Percentiles rank a stretch among this genome's conserved stretches.
Evolutionary conservation across 2,797 vertebrate genomes (phyloP).

Genomic region (Lepidocolaptes lacrymiger): DNA sequence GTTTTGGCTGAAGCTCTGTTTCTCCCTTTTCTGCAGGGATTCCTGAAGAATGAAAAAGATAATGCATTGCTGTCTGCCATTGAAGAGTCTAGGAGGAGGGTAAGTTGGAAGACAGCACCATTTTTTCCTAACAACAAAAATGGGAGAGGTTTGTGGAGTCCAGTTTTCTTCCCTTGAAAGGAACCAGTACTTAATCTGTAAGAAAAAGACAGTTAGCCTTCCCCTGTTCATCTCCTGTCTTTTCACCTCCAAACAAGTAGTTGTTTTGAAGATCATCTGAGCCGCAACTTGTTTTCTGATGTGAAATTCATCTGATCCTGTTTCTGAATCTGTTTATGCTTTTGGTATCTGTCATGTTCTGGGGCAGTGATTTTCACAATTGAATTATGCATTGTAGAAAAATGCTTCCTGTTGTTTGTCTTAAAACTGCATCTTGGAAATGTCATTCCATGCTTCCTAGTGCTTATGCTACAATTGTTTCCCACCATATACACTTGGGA

Average conservation of each 20-base stretch:
- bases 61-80: slow-evolving; percentile 96
- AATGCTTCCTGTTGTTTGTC: slow-evolving; percentile 3
- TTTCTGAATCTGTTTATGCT: not conserved
- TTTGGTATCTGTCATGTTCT: not conserved
- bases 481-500: not conserved
- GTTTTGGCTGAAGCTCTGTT: slow-evolving; percentile 2
- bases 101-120: slow-evolving; percentile 65
- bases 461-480: not conserved
- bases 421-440: not conserved
- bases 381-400: not conserved
- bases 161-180: not conserved
- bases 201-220: not conserved
- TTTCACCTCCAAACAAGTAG: not conserved
- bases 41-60: slow-evolving; percentile 98
- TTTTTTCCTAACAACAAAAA: not conserved
- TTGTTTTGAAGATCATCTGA: not conserved
- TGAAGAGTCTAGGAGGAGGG: slow-evolving; percentile 96
- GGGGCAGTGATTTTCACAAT: not conserved
- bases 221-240: not conserved
- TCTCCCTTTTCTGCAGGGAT: slow-evolving; percentile 82
- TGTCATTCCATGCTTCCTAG: not conserved
- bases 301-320: not conserved
- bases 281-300: not conserved
- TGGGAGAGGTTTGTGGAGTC: not conserved
- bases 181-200: not conserved